Conservation (phyloP, 2,113 vertebrate genomes). For the Misgurnus mizolepis region DNA sequence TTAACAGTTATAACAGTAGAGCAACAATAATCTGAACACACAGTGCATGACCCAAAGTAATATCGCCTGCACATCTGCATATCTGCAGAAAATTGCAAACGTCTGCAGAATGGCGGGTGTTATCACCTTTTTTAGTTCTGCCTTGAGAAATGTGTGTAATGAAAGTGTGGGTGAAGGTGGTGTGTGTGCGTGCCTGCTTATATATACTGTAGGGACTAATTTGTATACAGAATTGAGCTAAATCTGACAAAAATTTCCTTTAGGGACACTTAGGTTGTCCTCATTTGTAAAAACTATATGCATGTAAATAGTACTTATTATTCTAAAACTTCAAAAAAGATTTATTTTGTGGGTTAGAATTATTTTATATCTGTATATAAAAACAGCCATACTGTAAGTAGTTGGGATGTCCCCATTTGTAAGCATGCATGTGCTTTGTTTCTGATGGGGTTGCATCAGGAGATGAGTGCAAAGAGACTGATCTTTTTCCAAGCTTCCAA, state of each 20-base stretch:
- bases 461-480: constrained; percentile 22
- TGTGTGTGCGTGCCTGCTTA: constrained; percentile 3
- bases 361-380: too few species aligned
- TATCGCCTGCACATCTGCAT: constrained; percentile 31
- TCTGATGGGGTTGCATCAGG: constrained; percentile 27
- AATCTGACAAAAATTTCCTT: too few species aligned
- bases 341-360: too few species aligned
- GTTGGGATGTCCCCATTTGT: neutral
- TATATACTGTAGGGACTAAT: too few species aligned
- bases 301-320: too few species aligned
- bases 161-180: neutral
- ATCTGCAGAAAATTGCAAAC: constrained; percentile 35
- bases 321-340: too few species aligned
- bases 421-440: neutral
- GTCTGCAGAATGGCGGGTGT: constrained; percentile 20
- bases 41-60: constrained; percentile 22
- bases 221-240: too few species aligned
- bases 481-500: constrained; percentile 33
- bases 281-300: too few species aligned
- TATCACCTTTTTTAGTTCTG: constrained; percentile 19
- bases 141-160: constrained; percentile 22
- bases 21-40: constrained; percentile 33
- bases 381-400: too few species aligned
- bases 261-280: too few species aligned
- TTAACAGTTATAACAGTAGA: constrained; percentile 31